Conservation (phyloP, 2,113 vertebrate genomes). For the Paradisaea rubra region DNA sequence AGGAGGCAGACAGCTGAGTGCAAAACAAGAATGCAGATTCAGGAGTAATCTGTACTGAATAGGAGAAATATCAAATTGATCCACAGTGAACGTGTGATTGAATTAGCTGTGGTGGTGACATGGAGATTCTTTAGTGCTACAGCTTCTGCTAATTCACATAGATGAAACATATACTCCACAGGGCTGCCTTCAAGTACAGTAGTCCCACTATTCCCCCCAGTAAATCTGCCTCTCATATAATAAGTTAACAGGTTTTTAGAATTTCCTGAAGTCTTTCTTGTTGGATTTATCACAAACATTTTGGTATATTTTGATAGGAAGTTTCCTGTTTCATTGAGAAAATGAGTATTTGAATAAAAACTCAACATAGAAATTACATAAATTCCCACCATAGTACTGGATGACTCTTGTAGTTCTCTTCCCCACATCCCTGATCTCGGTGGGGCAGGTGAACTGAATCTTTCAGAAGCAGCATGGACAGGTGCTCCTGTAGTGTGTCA, state of each 20-base stretch:
- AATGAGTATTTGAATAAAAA: background rate
- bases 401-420: background rate
- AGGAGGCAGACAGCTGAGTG: background rate
- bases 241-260: background rate
- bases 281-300: background rate
- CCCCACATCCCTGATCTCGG: accelerated
- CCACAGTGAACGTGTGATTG: accelerated
- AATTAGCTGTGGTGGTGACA: background rate
- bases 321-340: background rate
- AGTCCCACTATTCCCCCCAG: background rate
- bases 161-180: background rate
- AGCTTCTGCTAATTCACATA: background rate
- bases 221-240: background rate
- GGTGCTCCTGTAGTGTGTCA: background rate
- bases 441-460: background rate
- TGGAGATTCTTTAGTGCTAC: background rate
- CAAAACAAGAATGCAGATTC: background rate
- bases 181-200: background rate
- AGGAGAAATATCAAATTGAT: background rate
- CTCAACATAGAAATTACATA: background rate
- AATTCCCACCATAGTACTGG: background rate
- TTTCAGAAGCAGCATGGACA: background rate
- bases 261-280: background rate
- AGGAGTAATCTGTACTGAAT: background rate
- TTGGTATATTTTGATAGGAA: background rate